These are phyloP conservation scores for Cosmia pyralina DNA, from an alignment of 2,888 invertebrate genomes.

Conservation along the genomic window DNA sequence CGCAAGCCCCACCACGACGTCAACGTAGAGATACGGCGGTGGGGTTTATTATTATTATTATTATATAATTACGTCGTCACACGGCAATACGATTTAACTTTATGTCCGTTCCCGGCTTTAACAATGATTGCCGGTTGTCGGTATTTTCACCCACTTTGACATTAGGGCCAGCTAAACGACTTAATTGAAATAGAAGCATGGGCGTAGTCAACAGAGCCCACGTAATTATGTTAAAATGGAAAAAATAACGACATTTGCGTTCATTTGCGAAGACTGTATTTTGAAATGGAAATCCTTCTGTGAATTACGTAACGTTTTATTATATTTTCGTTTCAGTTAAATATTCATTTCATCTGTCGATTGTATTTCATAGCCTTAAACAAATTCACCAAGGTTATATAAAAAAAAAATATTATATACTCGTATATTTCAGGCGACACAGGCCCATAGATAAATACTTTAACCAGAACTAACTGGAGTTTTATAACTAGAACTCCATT, in stretches of 20 bases:
- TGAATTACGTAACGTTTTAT: conserved; percentile 39
- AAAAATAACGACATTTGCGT: conserved; percentile 56
- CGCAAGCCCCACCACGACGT: too few species aligned
- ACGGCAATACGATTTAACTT: conserved; percentile 72
- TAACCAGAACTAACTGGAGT: too few species aligned
- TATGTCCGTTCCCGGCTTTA: conserved; percentile 60
- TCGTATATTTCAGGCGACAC: too few species aligned
- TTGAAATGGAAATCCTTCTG: conserved; percentile 39
- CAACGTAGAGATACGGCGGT: too few species aligned
- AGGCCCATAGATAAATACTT: too few species aligned
- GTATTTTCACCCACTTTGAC: conserved; percentile 67
- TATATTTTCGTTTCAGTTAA: conserved; percentile 35
- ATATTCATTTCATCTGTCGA: conserved; percentile 43
- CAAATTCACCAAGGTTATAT: not conserved
- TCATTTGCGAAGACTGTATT: conserved; percentile 42
- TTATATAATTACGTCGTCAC: conserved; percentile 64
- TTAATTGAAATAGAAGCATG: conserved; percentile 64
- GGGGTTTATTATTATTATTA: too few species aligned
- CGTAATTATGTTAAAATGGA: conserved; percentile 56
- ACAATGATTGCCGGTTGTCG: conserved; percentile 67
- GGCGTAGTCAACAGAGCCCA: conserved; percentile 42
- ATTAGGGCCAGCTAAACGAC: conserved; percentile 57
- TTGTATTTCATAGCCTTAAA: conserved; percentile 16
- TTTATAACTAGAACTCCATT: not conserved
- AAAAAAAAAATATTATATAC: too few species aligned